phyloP scores from a whole-genome alignment of 2,888 invertebrate species.

The Nemurella pictetii region DNA sequence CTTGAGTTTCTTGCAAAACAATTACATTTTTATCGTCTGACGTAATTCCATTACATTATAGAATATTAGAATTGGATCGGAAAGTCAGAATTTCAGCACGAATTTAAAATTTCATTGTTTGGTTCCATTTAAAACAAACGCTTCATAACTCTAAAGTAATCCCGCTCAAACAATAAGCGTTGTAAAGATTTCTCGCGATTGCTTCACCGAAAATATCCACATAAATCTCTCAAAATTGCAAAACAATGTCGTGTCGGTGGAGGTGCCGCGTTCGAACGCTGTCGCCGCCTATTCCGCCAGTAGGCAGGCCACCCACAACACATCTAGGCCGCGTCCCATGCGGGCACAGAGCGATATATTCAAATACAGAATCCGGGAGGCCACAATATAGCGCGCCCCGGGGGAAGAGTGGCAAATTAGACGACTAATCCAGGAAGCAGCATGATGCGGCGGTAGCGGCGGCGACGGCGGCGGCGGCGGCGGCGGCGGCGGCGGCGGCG shows the following conservation, averaged over 20 bases:
- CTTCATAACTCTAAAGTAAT: no score
- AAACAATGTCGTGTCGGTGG: neutral
- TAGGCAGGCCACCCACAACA: neutral
- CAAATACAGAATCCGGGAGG: conserved; percentile 5
- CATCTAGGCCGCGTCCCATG: neutral
- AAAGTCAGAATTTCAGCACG: neutral
- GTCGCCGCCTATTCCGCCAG: neutral
- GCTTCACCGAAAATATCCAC: neutral
- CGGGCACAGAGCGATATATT: conserved; percentile 4
- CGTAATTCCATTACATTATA: neutral
- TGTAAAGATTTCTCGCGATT: no score
- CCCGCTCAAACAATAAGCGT: no score
- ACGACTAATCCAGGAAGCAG: conserved; percentile 19
- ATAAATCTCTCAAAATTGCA: neutral
- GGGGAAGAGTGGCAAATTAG: conserved; percentile 22
- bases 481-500: neutral
- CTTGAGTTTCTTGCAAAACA: neutral
- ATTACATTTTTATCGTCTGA: neutral
- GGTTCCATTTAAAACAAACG: no score
- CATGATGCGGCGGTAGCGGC: neutral
- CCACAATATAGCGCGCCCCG: neutral
- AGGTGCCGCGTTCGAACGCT: neutral
- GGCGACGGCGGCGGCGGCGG: neutral
- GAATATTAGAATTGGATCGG: neutral
- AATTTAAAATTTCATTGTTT: neutral